phyloP scores from a whole-genome alignment of 2,888 invertebrate genomes.

The Argyresthia goedartella region DNA sequence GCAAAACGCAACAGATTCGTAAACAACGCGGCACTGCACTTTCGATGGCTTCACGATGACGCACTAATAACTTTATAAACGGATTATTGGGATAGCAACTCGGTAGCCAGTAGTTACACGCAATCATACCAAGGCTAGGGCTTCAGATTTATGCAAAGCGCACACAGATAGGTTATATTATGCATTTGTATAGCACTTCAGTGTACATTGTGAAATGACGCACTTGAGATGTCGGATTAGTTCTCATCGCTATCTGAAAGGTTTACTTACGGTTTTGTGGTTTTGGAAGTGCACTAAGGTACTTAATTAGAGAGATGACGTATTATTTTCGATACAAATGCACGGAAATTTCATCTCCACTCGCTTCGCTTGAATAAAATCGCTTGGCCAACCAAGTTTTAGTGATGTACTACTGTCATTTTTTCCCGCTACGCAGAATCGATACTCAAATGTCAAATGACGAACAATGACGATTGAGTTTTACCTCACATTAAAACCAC shows the following conservation, averaged over 20 bases:
- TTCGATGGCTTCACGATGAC: too few relatives aligned
- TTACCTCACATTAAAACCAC: too few relatives aligned
- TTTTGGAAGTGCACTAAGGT: conserved; percentile 28
- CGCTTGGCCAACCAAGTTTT: conserved; percentile 25
- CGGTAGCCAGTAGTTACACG: too few relatives aligned
- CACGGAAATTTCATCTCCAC: conserved; percentile 16
- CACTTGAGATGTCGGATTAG: conserved; percentile 13
- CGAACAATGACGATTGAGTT: too few relatives aligned
- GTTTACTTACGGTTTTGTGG: conserved; percentile 51
- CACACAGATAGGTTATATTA: conserved; percentile 66
- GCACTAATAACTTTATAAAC: too few relatives aligned
- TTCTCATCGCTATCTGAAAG: not conserved
- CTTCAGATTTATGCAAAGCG: conserved; percentile 55
- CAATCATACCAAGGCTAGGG: conserved; percentile 33
- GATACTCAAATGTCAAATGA: not conserved
- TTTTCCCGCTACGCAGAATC: not conserved
- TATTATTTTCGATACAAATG: conserved; percentile 30
- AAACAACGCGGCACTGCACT: too few relatives aligned
- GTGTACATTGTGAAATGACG: conserved; percentile 44
- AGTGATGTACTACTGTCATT: conserved; percentile 22
- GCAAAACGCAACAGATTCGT: too few relatives aligned
- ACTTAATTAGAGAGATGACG: conserved; percentile 53
- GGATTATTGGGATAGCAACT: too few relatives aligned
- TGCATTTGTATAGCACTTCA: conserved; percentile 63
- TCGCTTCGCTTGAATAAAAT: conserved; percentile 7